Evolutionary conservation across 2,113 vertebrate species (phyloP).

Genomic region (Ellobius talpinus): DNA sequence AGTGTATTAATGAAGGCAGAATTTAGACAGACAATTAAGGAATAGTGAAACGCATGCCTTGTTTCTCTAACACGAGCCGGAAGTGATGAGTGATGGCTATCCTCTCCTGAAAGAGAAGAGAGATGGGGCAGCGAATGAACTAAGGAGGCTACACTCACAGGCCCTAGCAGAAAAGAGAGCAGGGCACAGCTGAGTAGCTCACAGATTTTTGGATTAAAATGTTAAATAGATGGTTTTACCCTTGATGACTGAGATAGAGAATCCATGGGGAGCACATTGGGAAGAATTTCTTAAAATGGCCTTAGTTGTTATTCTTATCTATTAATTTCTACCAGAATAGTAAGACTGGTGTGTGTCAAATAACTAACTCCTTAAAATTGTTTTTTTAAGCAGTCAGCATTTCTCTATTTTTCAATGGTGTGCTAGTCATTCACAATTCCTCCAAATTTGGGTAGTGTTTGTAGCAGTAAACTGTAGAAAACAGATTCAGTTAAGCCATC

Average conservation of each 20-base stretch:
- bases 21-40: neutral
- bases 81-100: too few relatives aligned
- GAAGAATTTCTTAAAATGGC: neutral
- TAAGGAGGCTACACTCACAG: fast-evolving
- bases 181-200: fast-evolving
- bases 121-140: neutral
- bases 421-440: neutral
- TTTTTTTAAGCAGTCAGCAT: neutral
- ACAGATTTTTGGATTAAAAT: neutral
- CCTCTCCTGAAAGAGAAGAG: neutral
- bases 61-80: neutral
- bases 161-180: neutral
- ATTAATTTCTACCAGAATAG: neutral
- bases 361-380: neutral
- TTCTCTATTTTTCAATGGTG: neutral
- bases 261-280: neutral
- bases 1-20: neutral
- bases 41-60: neutral
- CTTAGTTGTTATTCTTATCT: neutral
- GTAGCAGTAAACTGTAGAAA: neutral
- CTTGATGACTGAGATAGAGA: neutral
- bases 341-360: neutral
- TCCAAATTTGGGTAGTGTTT: neutral
- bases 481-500: neutral
- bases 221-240: neutral